These are phyloP conservation scores for Rhyzopertha dominica DNA, from an alignment of 1,140 invertebrate genomes.

Conservation along the genomic window DNA sequence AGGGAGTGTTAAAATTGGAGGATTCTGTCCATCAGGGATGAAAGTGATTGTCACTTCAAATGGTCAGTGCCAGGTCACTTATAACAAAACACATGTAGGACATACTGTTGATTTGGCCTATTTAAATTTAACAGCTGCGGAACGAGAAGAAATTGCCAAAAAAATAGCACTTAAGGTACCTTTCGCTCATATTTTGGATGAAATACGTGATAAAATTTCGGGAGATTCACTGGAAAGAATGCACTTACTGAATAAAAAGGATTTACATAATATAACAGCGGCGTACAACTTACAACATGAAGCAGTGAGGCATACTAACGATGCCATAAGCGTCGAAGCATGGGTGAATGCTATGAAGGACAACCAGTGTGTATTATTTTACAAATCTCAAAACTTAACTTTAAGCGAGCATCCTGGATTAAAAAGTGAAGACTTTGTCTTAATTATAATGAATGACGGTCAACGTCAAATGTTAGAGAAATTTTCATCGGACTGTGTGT, in stretches of 20 bases:
- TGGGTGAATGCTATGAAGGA: slow-evolving; percentile 13
- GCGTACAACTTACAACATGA: background rate
- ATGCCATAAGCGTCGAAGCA: slow-evolving; percentile 10
- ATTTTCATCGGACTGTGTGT: slow-evolving; percentile 15
- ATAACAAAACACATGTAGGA: slow-evolving; percentile 4
- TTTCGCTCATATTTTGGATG: slow-evolving; percentile 11
- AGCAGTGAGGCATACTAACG: background rate
- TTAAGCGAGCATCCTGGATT: background rate
- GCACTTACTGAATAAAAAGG: slow-evolving; percentile 9
- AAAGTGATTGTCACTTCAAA: background rate
- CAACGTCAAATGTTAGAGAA: slow-evolving; percentile 11
- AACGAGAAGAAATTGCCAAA: slow-evolving; percentile 1
- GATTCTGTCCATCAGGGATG: slow-evolving; percentile 1
- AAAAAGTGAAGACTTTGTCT: background rate
- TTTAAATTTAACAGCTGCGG: background rate
- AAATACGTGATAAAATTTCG: slow-evolving; percentile 4
- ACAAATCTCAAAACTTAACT: slow-evolving; percentile 5
- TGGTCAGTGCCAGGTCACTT: background rate
- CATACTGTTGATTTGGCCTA: background rate
- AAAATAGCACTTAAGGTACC: slow-evolving; percentile 10
- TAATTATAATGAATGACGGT: slow-evolving; percentile 9
- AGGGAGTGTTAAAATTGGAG: slow-evolving; percentile 4
- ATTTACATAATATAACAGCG: slow-evolving; percentile 12
- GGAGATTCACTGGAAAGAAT: slow-evolving; percentile 4
- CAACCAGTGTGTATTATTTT: slow-evolving; percentile 6